phyloP scores from a whole-genome alignment of 2,888 invertebrate species.

The Drosophila tanythrix region DNA sequence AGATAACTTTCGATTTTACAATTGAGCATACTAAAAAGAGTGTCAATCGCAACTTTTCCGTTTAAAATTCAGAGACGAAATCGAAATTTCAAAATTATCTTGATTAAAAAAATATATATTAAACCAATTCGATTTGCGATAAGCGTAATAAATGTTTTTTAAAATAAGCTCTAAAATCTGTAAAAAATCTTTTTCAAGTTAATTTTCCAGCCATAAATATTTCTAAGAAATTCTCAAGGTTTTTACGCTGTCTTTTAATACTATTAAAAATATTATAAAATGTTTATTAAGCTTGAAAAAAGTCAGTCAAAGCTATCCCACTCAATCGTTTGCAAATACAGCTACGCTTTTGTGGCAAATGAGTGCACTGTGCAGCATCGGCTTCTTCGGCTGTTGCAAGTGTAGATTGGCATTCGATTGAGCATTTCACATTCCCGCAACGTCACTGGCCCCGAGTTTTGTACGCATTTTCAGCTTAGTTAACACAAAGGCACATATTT shows the following conservation, averaged over 20 bases:
- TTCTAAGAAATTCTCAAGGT: fast-evolving
- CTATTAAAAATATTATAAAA: not conserved
- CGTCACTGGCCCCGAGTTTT: constrained; percentile 51
- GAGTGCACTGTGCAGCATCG: constrained; percentile 20
- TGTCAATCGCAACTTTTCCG: not conserved
- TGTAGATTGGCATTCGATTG: constrained; percentile 66
- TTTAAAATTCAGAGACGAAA: too few relatives aligned
- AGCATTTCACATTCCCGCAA: constrained; percentile 56
- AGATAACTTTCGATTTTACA: not conserved
- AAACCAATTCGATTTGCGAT: too few relatives aligned
- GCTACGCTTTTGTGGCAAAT: fast-evolving
- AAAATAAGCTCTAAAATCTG: not conserved
- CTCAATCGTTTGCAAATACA: not conserved
- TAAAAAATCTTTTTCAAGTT: not conserved
- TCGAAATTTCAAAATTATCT: too few relatives aligned
- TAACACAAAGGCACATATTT: constrained; percentile 78
- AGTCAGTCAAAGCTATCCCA: not conserved
- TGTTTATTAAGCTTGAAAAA: not conserved
- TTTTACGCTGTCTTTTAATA: not conserved
- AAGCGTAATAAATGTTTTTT: too few relatives aligned
- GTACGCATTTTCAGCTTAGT: constrained; percentile 71
- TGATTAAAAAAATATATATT: too few relatives aligned
- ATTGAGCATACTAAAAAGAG: not conserved
- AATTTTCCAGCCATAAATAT: fast-evolving
- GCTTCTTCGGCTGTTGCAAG: constrained; percentile 6